Evolutionary conservation across 2,888 invertebrate species (phyloP), one percentile per base, ranked within the genome.

Genomic region (Ochropleura plecta): DNA sequence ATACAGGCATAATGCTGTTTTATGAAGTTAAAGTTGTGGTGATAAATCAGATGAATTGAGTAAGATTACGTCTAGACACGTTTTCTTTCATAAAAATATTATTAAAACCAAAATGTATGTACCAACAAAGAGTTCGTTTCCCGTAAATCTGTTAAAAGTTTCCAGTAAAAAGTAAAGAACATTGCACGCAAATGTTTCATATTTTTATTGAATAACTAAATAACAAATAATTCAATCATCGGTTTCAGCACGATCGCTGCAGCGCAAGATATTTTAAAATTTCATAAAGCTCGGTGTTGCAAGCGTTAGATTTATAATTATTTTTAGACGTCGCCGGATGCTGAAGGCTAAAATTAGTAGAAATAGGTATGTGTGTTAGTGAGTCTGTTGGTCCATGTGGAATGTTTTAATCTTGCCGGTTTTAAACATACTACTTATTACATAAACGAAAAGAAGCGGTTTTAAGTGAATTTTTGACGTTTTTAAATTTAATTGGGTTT

Each of bases 281-380:
- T 74, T 78, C 73, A 73, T 74, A 82, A 80, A 84, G 63, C 57
- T 75, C 48, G 51, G 75, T 87, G 87, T 87, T 87, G 86, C 83
- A 87, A 87, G 76, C 76, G 82, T 73, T 51, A 73, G 64, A 78
- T 82, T 82, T 85, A 84, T 79, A 84, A 70, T 83, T 88, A 88
- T 90, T 87, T 89, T 88, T 86, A 90, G 86, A 67, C 63, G 73
- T 76, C 81, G 85, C 87, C 83, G 84, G 85, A 86, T 77, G 88
- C 88, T 82, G 70, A 59, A 65, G 73, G 72, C 86, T 88, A 82
- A 80, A 77, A 82, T 79, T 85, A 86, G 79, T 63, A 40, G 42
- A 82, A 87, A 73, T 71, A 81, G 79, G 83, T 81, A 85, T 85
- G 69, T 76, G 79, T 88, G 89, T 88, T 88, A 84, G 70, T 72